Conservation (phyloP, 1,140 invertebrate species). For the Orius insidiosus region DNA sequence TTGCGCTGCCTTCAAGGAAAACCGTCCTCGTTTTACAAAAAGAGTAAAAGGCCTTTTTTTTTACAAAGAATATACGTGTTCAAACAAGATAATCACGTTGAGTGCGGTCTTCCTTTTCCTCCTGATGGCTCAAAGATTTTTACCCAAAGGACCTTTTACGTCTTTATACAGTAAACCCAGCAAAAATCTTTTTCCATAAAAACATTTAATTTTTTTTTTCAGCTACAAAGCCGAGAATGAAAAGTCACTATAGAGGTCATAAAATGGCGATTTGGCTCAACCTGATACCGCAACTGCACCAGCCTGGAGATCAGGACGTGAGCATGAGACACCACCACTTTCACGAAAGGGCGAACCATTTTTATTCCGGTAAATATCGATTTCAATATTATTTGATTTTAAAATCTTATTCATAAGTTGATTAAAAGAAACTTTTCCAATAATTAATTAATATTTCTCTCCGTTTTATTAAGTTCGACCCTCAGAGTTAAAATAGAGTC, state of each 20-base stretch:
- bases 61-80: no score
- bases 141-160: no score
- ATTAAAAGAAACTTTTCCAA: neutral
- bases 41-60: no score
- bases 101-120: no score
- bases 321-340: conserved; percentile 64
- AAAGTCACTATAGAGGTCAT: conserved; percentile 71
- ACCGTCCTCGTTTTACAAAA: no score
- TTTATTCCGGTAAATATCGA: conserved; percentile 37
- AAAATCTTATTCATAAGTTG: neutral
- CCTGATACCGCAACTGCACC: conserved; percentile 71
- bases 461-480: neutral
- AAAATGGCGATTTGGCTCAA: conserved; percentile 87
- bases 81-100: no score
- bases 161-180: no score
- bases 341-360: conserved; percentile 46
- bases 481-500: no score
- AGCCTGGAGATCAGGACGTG: conserved; percentile 53
- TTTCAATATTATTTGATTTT: neutral
- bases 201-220: conserved; percentile 21
- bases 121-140: no score
- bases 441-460: neutral
- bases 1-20: no score
- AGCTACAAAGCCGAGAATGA: conserved; percentile 54
- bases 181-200: neutral